A percentile compares a stretch with the other conserved stretches of the same genome.
These are phyloP conservation scores for Enteromius argenteus DNA, from an alignment of 2,797 vertebrate genomes.

Conservation along the genomic window DNA sequence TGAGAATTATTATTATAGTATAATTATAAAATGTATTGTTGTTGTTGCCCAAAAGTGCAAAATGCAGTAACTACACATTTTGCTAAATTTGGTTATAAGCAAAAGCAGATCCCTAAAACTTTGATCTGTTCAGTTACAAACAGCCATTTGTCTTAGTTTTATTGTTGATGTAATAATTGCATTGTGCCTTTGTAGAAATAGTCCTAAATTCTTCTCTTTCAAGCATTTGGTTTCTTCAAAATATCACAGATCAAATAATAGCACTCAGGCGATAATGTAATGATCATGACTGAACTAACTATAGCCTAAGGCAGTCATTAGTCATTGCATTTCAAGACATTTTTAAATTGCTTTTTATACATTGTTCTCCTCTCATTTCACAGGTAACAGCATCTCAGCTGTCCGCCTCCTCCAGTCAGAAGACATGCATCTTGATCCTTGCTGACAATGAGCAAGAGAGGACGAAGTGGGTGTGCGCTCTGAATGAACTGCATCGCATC, in stretches of 20 bases:
- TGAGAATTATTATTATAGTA: background rate
- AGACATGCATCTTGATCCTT: constrained; percentile 94
- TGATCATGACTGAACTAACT: background rate
- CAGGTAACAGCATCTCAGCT: constrained; percentile 97
- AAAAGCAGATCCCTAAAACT: background rate
- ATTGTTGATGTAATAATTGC: background rate
- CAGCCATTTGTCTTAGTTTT: background rate
- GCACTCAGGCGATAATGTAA: background rate
- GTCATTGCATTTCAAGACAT: background rate
- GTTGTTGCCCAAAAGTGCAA: background rate
- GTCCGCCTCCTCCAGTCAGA: constrained; percentile 88
- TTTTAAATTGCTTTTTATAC: background rate
- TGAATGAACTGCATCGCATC: constrained; percentile 95
- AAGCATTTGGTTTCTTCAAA: background rate
- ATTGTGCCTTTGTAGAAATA: constrained; percentile 5
- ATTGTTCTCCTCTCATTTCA: constrained; percentile 18
- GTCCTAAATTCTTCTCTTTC: background rate
- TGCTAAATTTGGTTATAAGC: background rate
- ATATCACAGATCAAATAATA: constrained; percentile 1
- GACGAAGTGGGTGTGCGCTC: constrained; percentile 94
- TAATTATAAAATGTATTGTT: background rate
- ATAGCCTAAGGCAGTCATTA: background rate
- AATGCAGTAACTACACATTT: constrained; percentile 1
- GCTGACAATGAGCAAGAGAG: constrained; percentile 94
- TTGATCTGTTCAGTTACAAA: background rate